These are phyloP conservation scores for Heliconius eleuchia DNA, from an alignment of 1,140 invertebrate genomes.

Conservation along the genomic window DNA sequence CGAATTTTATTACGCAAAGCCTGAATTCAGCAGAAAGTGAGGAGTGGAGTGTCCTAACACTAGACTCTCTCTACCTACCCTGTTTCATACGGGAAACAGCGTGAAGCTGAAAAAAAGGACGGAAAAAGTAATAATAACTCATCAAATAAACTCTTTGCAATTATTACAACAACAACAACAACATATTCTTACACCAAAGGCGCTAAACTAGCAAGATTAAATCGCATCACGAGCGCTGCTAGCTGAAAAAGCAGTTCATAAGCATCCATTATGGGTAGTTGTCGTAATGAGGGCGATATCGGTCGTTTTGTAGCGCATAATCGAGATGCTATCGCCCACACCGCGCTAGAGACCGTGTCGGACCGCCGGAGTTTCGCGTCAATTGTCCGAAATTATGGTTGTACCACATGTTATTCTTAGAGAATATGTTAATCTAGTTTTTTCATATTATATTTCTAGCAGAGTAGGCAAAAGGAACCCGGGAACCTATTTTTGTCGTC, in stretches of 20 bases:
- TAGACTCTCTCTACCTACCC: too few relatives aligned
- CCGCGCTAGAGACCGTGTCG: constrained; percentile 37
- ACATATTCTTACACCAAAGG: constrained; percentile 28
- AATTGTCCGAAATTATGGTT: constrained; percentile 39
- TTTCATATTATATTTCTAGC: neutral
- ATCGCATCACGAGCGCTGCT: constrained; percentile 33
- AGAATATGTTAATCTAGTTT: constrained; percentile 14
- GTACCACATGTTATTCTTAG: constrained; percentile 1
- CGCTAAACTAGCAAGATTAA: constrained; percentile 32
- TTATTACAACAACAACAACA: constrained; percentile 8
- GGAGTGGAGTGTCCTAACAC: too few relatives aligned
- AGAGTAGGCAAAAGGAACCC: too few relatives aligned
- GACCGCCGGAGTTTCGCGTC: constrained; percentile 46
- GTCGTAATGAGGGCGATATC: constrained; percentile 70
- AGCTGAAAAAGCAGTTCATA: constrained; percentile 47
- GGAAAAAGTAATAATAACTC: neutral
- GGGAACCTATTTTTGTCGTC: too few relatives aligned
- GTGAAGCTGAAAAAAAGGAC: neutral
- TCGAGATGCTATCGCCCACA: constrained; percentile 69
- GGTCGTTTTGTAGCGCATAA: constrained; percentile 75
- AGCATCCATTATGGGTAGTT: constrained; percentile 63
- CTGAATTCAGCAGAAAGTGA: too few relatives aligned
- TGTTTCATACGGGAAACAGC: too few relatives aligned
- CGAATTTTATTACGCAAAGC: too few relatives aligned
- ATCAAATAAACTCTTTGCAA: neutral